Evolutionary conservation across 2,113 vertebrate species (phyloP).

Genomic region (Dicrurus megarhynchus): DNA sequence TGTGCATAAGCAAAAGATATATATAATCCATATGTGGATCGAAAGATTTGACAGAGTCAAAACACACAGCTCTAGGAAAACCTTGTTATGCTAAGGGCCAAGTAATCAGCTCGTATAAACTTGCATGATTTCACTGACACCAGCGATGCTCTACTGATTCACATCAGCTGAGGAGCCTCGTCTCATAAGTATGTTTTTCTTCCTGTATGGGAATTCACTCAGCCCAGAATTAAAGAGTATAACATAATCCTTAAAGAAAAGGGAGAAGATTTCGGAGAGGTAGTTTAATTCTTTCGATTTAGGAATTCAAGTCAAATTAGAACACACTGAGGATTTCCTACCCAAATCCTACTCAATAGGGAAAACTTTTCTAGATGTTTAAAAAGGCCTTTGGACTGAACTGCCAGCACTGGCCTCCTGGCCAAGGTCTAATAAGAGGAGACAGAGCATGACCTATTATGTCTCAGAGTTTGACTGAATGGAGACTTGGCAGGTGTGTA

Average conservation of each 20-base stretch:
- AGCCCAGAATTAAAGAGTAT: not conserved
- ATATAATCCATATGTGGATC: not conserved
- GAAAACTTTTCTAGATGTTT: not conserved
- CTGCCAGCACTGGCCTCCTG: not conserved
- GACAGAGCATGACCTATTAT: not conserved
- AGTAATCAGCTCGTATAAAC: slow-evolving; percentile 36
- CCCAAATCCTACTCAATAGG: not conserved
- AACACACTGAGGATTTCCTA: not conserved
- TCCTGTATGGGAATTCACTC: not conserved
- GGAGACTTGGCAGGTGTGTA: not conserved
- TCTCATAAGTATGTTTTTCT: not conserved
- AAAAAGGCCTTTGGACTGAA: not conserved
- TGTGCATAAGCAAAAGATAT: not conserved
- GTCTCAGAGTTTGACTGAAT: not conserved
- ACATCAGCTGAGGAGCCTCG: not conserved
- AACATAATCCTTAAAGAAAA: not conserved
- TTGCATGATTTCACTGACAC: not conserved
- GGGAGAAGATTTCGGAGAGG: not conserved
- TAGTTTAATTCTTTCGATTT: not conserved
- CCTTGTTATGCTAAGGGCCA: not conserved
- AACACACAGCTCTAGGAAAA: not conserved
- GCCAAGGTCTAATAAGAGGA: not conserved
- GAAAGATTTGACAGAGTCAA: slow-evolving; percentile 21
- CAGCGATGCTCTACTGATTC: not conserved
- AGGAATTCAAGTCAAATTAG: not conserved